phyloP scores from a whole-genome alignment of 2,113 vertebrate species.

The Sebastes schlegelii region DNA sequence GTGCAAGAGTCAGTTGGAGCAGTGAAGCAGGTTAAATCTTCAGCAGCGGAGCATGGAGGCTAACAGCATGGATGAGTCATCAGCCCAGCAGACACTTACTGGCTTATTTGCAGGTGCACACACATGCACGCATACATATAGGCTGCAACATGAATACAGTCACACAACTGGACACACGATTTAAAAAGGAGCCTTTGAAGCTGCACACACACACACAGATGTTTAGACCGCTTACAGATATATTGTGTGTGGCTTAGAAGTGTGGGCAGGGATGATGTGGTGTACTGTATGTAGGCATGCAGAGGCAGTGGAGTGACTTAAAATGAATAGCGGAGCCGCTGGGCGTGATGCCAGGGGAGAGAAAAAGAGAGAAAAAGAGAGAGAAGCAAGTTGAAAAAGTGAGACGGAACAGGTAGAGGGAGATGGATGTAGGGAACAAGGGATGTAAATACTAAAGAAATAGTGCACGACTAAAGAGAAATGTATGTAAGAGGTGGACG shows the following conservation, averaged over 20 bases:
- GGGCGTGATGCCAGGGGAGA: conserved; percentile 20
- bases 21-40: conserved; percentile 56
- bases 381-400: conserved; percentile 22
- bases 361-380: conserved; percentile 12
- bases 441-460: conserved; percentile 31
- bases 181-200: background rate
- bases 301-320: conserved; percentile 48
- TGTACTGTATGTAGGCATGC: conserved; percentile 37
- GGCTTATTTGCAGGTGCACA: conserved; percentile 34
- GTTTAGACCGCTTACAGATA: conserved; percentile 14
- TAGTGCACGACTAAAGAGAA: conserved; percentile 21
- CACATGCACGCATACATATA: conserved; percentile 2
- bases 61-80: conserved; percentile 55
- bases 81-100: conserved; percentile 16
- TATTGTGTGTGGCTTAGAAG: conserved; percentile 10
- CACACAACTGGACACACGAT: background rate
- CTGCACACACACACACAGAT: background rate
- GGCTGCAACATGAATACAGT: background rate
- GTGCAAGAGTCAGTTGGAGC: conserved; percentile 24
- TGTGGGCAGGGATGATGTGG: conserved; percentile 35
- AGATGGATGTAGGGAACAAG: conserved; percentile 14
- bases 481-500: conserved; percentile 32
- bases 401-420: conserved; percentile 21
- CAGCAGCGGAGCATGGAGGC: conserved; percentile 47
- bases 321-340: conserved; percentile 36